Conservation (phyloP, 2,888 invertebrate species). For the Trichopria drosophilae region DNA sequence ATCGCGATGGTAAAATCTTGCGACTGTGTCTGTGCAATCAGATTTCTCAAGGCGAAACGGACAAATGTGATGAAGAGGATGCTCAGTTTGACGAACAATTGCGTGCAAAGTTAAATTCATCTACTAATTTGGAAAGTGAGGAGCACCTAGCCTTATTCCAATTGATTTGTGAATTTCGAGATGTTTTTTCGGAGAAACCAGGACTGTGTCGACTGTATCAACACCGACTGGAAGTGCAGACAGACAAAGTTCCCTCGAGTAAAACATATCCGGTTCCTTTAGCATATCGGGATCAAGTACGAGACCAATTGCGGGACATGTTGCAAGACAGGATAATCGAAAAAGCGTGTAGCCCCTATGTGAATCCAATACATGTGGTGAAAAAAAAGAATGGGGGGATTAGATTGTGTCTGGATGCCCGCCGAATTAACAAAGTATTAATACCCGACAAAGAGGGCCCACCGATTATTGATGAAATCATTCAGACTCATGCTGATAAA, state of each 20-base stretch:
- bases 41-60: too few species aligned
- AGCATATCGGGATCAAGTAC: slow-evolving; percentile 5
- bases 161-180: slow-evolving; percentile 3
- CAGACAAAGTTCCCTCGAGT: background rate
- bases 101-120: too few species aligned
- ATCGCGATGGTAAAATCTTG: too few species aligned
- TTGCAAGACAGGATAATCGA: slow-evolving; percentile 12
- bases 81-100: too few species aligned
- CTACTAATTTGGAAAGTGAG: too few species aligned
- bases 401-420: too few species aligned
- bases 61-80: too few species aligned
- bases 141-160: background rate
- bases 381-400: too few species aligned
- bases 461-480: slow-evolving; percentile 10
- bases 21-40: too few species aligned
- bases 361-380: too few species aligned
- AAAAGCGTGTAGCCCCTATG: slow-evolving; percentile 9
- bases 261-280: slow-evolving; percentile 10
- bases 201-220: slow-evolving; percentile 7
- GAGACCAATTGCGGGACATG: slow-evolving; percentile 5
- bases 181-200: slow-evolving; percentile 8
- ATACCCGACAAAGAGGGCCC: slow-evolving; percentile 15
- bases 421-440: too few species aligned
- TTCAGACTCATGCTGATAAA: slow-evolving; percentile 10
- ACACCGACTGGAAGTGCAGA: slow-evolving; percentile 5